Percentiles rank a stretch among this genome's conserved stretches.
These are phyloP conservation scores for Petromus typicus DNA, from an alignment of 2,113 vertebrate species.

Conservation along the genomic window DNA sequence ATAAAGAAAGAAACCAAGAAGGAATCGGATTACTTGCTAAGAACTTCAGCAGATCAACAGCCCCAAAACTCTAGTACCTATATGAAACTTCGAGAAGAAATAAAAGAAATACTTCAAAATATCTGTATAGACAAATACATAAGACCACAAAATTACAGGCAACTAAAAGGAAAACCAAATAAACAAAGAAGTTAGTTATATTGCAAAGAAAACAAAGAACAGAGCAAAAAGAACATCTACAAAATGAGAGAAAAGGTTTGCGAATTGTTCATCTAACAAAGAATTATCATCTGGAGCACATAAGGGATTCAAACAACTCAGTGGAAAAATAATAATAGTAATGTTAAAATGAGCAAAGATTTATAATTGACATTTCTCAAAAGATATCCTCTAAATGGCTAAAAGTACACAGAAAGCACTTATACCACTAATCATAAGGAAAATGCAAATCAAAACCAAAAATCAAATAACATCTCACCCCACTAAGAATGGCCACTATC, in stretches of 20 bases:
- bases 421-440: neutral
- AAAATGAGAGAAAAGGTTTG: neutral
- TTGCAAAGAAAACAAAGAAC: neutral
- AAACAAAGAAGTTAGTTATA: neutral
- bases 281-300: neutral
- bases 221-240: neutral
- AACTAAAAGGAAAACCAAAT: neutral
- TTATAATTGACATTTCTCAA: neutral
- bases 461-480: neutral
- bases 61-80: neutral
- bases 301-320: neutral
- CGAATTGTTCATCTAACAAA: neutral
- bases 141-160: neutral
- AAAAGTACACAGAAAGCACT: neutral
- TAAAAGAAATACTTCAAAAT: neutral
- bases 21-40: neutral
- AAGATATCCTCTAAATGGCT: neutral
- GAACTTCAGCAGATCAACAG: neutral
- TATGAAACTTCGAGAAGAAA: neutral
- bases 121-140: neutral
- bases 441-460: neutral
- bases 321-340: neutral
- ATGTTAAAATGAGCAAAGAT: neutral
- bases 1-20: constrained; percentile 32
- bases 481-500: neutral